Base-by-base conservation (phyloP, 1,140 invertebrate genomes). In the honey bee (Apis mellifera) region DNA sequence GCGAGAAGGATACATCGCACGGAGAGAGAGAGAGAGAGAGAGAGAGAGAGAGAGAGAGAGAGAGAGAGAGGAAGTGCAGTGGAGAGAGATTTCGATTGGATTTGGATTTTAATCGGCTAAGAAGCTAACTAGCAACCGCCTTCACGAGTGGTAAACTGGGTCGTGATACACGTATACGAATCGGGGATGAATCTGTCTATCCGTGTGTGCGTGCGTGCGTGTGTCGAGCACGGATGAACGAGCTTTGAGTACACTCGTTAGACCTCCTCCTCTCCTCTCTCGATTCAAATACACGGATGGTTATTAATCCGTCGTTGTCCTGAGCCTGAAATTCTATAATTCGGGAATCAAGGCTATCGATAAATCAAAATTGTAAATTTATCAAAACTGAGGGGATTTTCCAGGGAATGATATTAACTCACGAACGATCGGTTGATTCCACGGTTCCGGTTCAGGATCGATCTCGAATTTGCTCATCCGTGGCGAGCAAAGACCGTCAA, bases 241-340 rank as follows among this genome's bases (percentile, higher is more conserved):
- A 65, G 74, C 65, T 65, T 64, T 7, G 74, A 78, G 57, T 62
- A 71, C 66, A 82, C 75, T 78, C 57, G 74, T 78, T 71, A 65
- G 19, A n/a, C 70, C 17, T 32, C 21, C 3, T 3, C 32, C 32
- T 3, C 32, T 3, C 32, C 32, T 2, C 2, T 32, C 7, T 19
- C 9, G 26, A 26, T n/a, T 26, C 32, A 19, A 82, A 82, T 69
- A 82, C 65, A n/a, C 48, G 52, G 66, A 21, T 5, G 75, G 21
- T 78, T 78, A 82, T 82, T 78, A 70, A 78, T 78, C 71, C 71
- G 71, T 50, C 71, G 60, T 62, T 74, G 55, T 70, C 48, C 62
- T 48, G 26, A n/a, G 5, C 32, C 32, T 54, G 59, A 60, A n/a
- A 26, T 77, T 7, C 4, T 11, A 52, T 32, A 32, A 32, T n/a